phyloP scores from a whole-genome alignment of 1,140 invertebrate species.

The Tribolium castaneum region DNA sequence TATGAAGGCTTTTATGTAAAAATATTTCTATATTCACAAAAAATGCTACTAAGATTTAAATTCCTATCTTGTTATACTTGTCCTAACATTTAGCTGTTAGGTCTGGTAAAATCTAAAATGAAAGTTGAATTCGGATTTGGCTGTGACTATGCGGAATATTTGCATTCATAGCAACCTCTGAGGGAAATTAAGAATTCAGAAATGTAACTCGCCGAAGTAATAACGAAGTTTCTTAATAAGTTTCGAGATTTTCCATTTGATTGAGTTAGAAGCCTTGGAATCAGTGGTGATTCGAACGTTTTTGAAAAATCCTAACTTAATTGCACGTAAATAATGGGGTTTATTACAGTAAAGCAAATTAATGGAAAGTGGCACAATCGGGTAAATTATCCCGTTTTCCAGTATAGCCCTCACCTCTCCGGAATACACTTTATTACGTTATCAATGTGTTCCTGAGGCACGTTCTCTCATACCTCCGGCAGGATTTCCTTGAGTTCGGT shows the following conservation, averaged over 20 bases:
- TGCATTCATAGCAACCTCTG: slow-evolving; percentile 17
- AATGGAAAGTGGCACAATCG: slow-evolving; percentile 13
- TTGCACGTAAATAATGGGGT: not conserved
- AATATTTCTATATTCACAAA: too few relatives aligned
- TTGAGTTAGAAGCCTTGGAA: slow-evolving; percentile 13
- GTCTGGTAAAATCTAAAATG: not conserved
- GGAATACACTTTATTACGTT: slow-evolving; percentile 29
- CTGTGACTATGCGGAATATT: slow-evolving; percentile 12
- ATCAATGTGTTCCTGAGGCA: slow-evolving; percentile 29
- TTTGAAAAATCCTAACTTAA: not conserved
- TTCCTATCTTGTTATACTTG: too few relatives aligned
- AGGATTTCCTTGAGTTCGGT: slow-evolving; percentile 16
- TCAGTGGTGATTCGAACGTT: not conserved
- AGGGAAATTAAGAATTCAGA: slow-evolving; percentile 28
- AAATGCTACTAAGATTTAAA: too few relatives aligned
- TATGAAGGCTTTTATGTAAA: too few relatives aligned
- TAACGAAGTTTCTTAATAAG: slow-evolving; percentile 24
- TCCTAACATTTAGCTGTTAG: too few relatives aligned
- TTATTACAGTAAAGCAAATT: slow-evolving; percentile 12
- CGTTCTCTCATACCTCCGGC: slow-evolving; percentile 26
- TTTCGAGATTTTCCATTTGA: slow-evolving; percentile 24
- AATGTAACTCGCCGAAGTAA: slow-evolving; percentile 21
- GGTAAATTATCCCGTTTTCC: slow-evolving; percentile 27
- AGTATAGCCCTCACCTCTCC: slow-evolving; percentile 12
- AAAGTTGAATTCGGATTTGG: slow-evolving; percentile 2